phyloP scores from a whole-genome alignment of 2,888 invertebrate species.

The Apodemia duryi region DNA sequence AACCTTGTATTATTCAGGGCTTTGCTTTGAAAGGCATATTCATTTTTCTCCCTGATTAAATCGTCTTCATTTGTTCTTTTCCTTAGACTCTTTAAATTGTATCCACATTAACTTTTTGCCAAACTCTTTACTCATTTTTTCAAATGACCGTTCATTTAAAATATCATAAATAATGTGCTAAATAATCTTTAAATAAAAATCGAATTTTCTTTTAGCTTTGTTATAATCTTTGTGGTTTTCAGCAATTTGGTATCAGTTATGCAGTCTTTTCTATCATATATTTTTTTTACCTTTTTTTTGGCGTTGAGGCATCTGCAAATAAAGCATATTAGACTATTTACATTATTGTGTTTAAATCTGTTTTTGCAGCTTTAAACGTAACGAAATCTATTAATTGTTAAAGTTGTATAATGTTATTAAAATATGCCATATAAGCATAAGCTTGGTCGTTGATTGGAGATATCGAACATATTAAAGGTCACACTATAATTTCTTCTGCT shows the following conservation, averaged over 20 bases:
- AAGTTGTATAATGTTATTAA: not conserved
- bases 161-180: too few relatives aligned
- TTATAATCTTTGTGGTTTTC: constrained; percentile 19
- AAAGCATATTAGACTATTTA: not conserved
- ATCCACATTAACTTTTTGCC: constrained; percentile 22
- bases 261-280: not conserved
- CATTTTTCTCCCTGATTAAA: constrained; percentile 18
- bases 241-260: constrained; percentile 18
- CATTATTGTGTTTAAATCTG: not conserved
- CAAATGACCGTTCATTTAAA: constrained; percentile 20
- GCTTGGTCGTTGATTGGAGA: not conserved
- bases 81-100: constrained; percentile 10
- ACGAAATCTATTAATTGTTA: not conserved
- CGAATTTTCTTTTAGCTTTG: constrained; percentile 14
- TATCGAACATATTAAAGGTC: not conserved
- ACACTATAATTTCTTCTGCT: not conserved
- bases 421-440: not conserved
- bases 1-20: constrained; percentile 18
- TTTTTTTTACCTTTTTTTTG: not conserved
- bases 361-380: not conserved
- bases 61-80: constrained; percentile 10
- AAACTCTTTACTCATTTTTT: constrained; percentile 19
- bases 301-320: not conserved
- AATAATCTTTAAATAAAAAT: constrained; percentile 16
- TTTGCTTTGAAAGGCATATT: constrained; percentile 18